Base-by-base conservation (phyloP, 2,113 vertebrate genomes). In the Oncorhynchus keta region DNA sequence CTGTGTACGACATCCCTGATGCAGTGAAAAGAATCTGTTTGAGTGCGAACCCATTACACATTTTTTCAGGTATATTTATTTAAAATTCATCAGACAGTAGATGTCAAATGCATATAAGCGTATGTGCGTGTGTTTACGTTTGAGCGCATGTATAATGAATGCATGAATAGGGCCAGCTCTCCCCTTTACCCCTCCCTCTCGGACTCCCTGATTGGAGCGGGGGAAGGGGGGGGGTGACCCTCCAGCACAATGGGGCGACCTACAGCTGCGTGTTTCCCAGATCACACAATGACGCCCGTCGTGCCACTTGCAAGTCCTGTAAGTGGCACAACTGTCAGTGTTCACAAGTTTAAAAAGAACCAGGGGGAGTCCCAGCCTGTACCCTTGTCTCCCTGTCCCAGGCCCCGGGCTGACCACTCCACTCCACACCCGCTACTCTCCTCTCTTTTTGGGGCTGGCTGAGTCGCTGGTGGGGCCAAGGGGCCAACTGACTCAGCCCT, bases 181-280 rank as follows among this genome's bases (percentile, higher is more conserved):
- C 82, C 8, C 82, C 88, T 59, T 82, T 81, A 79, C 70, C 64
- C 77, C 76, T 81, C 79, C 76, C 68, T 80, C 77, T 73, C 64
- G 83, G 45, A 13, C n/a, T 26, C 81, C 74, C 83, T 91, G 88
- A 92, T 92, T 62, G 69, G 76, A 70, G 18, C 2, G 20, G 81
- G 84, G 82, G 87, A 85, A 79, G 26, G 26, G 26, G 81, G 80
- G 85, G 89, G 80, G 84, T 85, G 90, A 93, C 88, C 91, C 90
- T 89, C 68, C 8, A 79, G 75, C 89, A 93, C 92, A 94, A 92
- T 89, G 88, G 84, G 83, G 76, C 84, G 57, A 79, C 87, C 91
- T 85, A 90, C 95, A 97, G 95, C 95, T 96, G 95, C 91, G 73
- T 68, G 78, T 90, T 95, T 96, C 94, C 94, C 92, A 95, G 92